Percentiles rank a stretch among this genome's conserved stretches.
phyloP scores from a whole-genome alignment of 2,888 invertebrate genomes.

The Protodeltote pygarga region DNA sequence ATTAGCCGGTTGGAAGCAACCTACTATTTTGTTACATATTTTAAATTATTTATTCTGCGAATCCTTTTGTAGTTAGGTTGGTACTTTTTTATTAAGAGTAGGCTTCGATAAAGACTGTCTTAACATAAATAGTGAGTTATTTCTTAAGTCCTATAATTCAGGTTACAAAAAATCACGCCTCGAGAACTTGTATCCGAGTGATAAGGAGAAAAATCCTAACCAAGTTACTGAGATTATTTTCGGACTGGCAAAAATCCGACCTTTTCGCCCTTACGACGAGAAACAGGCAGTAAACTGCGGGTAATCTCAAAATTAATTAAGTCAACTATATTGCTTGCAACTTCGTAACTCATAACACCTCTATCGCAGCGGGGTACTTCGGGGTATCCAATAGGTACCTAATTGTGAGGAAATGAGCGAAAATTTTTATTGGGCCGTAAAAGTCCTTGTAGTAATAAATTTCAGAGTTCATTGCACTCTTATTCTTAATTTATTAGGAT shows the following conservation, averaged over 20 bases:
- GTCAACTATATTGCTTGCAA: constrained; percentile 57
- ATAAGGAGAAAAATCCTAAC: too few species aligned
- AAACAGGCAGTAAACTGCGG: constrained; percentile 53
- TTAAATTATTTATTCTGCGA: too few species aligned
- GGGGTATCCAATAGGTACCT: too few species aligned
- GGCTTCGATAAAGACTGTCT: too few species aligned
- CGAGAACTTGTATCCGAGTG: too few species aligned
- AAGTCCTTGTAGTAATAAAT: constrained; percentile 75
- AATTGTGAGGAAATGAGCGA: constrained; percentile 68
- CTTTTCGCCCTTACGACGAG: not conserved
- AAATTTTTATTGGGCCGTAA: constrained; percentile 78
- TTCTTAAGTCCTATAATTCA: too few species aligned
- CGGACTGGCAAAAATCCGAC: not conserved
- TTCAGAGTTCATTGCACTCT: constrained; percentile 69
- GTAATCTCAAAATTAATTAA: constrained; percentile 66
- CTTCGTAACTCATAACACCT: constrained; percentile 48
- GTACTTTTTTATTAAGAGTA: too few species aligned
- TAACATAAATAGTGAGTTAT: too few species aligned
- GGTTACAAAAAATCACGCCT: too few species aligned
- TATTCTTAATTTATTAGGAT: constrained; percentile 63
- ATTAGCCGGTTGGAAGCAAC: too few species aligned
- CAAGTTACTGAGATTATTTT: not conserved
- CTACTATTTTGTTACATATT: too few species aligned
- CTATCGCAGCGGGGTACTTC: constrained; percentile 36
- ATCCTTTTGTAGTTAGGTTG: too few species aligned